phyloP scores from a whole-genome alignment of 2,888 invertebrate genomes.

The Meteorus cinctellus region DNA sequence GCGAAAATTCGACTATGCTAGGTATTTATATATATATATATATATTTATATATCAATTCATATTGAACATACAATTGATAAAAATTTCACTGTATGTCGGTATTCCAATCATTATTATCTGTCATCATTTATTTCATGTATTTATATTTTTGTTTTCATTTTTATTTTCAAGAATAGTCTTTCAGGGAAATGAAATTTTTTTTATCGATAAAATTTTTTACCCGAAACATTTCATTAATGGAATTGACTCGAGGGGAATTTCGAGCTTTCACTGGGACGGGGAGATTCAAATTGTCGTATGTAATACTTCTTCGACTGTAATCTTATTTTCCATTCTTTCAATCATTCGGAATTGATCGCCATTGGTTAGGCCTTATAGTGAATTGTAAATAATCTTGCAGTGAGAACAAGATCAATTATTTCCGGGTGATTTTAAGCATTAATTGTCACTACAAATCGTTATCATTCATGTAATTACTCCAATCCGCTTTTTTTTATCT shows the following conservation, averaged over 20 bases:
- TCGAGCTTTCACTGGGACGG: slow-evolving; percentile 38
- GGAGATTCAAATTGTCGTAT: slow-evolving; percentile 25
- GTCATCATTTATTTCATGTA: slow-evolving; percentile 23
- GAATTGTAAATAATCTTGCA: not conserved
- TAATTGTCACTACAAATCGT: not conserved
- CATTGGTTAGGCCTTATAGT: not conserved
- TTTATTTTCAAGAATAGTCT: slow-evolving; percentile 32
- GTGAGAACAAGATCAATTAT: slow-evolving; percentile 34
- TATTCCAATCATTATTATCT: slow-evolving; percentile 1
- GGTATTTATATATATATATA: not conserved
- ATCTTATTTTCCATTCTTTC: slow-evolving; percentile 28
- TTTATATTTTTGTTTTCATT: slow-evolving; percentile 32
- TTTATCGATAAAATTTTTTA: slow-evolving; percentile 20
- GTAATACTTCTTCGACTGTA: slow-evolving; percentile 19
- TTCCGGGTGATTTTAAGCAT: not conserved
- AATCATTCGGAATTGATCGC: slow-evolving; percentile 2
- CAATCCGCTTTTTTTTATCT: not conserved
- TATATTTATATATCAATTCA: slow-evolving; percentile 17
- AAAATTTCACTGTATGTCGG: slow-evolving; percentile 11
- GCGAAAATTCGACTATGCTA: not conserved
- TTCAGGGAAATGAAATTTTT: slow-evolving; percentile 33
- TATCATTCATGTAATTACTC: not conserved
- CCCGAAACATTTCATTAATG: slow-evolving; percentile 37
- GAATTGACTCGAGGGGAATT: slow-evolving; percentile 32
- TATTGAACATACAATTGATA: slow-evolving; percentile 32